Percentiles rank a stretch among this genome's conserved stretches.
These are phyloP conservation scores for Lysiphlebus fabarum DNA, from an alignment of 1,140 invertebrate genomes.

Conservation along the genomic window DNA sequence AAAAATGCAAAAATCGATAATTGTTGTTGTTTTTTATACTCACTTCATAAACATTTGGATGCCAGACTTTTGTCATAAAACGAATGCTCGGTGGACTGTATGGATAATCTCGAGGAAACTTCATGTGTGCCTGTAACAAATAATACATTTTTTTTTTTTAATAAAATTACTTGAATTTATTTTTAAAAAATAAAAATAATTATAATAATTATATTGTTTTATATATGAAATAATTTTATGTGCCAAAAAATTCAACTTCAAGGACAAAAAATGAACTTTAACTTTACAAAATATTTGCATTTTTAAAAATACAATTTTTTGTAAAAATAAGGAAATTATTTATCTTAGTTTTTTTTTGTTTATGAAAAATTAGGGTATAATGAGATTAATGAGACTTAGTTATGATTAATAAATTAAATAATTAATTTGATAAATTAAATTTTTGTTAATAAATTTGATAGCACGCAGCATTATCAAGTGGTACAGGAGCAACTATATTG, in stretches of 20 bases:
- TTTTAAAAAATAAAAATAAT: conserved; percentile 6
- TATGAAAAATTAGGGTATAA: no score
- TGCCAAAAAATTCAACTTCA: no score
- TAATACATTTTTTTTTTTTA: conserved; percentile 38
- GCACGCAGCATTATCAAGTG: conserved; percentile 14
- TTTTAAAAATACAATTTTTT: background rate
- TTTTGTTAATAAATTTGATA: background rate
- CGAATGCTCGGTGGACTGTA: conserved; percentile 97
- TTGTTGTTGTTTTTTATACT: conserved; percentile 51
- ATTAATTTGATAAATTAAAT: no score
- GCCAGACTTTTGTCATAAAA: conserved; percentile 99
- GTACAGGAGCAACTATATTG: conserved; percentile 43
- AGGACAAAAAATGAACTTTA: background rate
- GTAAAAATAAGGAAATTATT: background rate
- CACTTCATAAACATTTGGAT: conserved; percentile 99
- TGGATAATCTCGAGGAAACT: conserved; percentile 96
- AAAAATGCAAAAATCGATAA: conserved; percentile 40
- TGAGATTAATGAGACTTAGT: no score
- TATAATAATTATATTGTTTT: background rate
- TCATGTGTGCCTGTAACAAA: conserved; percentile 89
- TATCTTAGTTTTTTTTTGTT: no score
- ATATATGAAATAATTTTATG: background rate
- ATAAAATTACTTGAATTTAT: background rate
- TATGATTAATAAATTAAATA: no score
- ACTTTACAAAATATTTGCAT: background rate